Percentiles rank a stretch among this genome's conserved stretches.
These are phyloP conservation scores for Volucella inflata DNA, from an alignment of 2,888 invertebrate species.

Conservation along the genomic window DNA sequence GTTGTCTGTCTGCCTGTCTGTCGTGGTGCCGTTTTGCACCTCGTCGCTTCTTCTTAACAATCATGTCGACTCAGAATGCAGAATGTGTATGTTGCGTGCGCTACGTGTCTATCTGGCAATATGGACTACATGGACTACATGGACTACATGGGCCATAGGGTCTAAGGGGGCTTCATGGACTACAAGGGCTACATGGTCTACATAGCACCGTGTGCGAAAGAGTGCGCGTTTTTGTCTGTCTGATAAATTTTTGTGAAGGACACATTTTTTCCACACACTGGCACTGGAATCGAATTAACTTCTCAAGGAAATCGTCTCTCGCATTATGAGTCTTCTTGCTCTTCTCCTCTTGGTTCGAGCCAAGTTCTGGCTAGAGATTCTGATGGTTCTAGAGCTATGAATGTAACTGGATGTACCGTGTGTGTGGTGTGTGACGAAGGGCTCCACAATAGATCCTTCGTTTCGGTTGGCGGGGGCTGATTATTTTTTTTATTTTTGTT, in stretches of 20 bases:
- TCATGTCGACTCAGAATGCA: background rate
- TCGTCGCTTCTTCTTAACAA: background rate
- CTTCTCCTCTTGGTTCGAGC: slow-evolving; percentile 7
- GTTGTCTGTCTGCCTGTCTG: background rate
- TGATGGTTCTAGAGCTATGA: background rate
- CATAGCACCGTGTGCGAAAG: slow-evolving; percentile 2
- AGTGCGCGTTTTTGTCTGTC: slow-evolving; percentile 55
- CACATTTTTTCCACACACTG: slow-evolving; percentile 67
- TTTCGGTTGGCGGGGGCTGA: background rate
- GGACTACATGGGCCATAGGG: too few species aligned
- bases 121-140: too few species aligned
- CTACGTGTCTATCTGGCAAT: background rate
- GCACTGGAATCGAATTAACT: slow-evolving; percentile 67
- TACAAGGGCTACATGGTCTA: too few species aligned
- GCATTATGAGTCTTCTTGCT: slow-evolving; percentile 61
- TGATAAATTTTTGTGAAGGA: slow-evolving; percentile 73
- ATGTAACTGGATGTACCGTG: background rate
- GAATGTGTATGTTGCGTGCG: slow-evolving; percentile 26
- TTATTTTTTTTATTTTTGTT: slow-evolving; percentile 36
- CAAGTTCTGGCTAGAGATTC: slow-evolving; percentile 4
- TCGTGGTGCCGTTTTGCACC: too few species aligned
- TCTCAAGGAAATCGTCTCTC: slow-evolving; percentile 69
- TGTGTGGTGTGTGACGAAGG: slow-evolving; percentile 52
- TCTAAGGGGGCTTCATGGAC: too few species aligned
- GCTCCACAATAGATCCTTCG: slow-evolving; percentile 54